Conservation (phyloP, 1,140 invertebrate genomes). For the Doryteuthis pealeii region DNA sequence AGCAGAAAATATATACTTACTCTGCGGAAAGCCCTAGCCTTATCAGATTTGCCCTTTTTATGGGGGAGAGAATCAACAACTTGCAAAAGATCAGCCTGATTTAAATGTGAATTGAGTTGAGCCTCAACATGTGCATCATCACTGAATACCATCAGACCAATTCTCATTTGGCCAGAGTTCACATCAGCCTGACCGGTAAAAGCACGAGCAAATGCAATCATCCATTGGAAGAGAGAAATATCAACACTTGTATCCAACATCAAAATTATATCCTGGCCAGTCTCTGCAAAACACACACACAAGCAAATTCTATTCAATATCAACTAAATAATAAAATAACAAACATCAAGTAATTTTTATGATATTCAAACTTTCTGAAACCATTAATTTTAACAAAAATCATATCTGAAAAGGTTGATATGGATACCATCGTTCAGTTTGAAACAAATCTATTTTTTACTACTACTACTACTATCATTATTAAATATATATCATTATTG, state of each 20-base stretch:
- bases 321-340: too few species aligned
- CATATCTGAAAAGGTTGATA: too few species aligned
- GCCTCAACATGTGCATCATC: conserved; percentile 35
- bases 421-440: too few species aligned
- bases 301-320: too few species aligned
- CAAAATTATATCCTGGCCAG: conserved; percentile 52
- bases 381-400: too few species aligned
- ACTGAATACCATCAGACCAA: conserved; percentile 49
- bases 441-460: too few species aligned
- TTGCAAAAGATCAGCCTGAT: conserved; percentile 27
- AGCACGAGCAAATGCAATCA: conserved; percentile 37
- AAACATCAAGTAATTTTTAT: too few species aligned
- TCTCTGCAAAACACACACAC: conserved; percentile 12
- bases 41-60: conserved; percentile 34
- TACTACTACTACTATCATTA: too few species aligned
- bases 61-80: conserved; percentile 28
- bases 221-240: conserved; percentile 38
- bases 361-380: too few species aligned
- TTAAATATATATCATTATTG: too few species aligned
- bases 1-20: neutral
- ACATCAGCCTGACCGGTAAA: conserved; percentile 40
- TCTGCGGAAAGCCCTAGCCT: conserved; percentile 34
- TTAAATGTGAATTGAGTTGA: conserved; percentile 43
- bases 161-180: conserved; percentile 35
- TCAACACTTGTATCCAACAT: conserved; percentile 49